These are phyloP conservation scores for Odiellus spinosus DNA, from an alignment of 2,888 invertebrate genomes.

Conservation along the genomic window DNA sequence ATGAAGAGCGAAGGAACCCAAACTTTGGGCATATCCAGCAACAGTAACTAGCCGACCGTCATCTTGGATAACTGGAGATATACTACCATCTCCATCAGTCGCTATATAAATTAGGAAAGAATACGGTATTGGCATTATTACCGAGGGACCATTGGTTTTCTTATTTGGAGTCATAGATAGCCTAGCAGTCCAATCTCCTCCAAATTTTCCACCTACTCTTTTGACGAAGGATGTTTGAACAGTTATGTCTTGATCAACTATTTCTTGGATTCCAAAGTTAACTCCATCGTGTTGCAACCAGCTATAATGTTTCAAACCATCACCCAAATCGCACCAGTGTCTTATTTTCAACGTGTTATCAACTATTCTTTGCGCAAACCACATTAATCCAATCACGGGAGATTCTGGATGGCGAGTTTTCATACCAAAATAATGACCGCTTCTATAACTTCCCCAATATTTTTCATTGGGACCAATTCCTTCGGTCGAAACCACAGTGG, in stretches of 20 bases:
- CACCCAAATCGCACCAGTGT: constrained; percentile 84
- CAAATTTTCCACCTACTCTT: constrained; percentile 55
- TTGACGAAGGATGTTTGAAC: constrained; percentile 79
- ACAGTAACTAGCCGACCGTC: constrained; percentile 38
- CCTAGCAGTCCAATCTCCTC: constrained; percentile 86
- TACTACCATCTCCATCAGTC: constrained; percentile 40
- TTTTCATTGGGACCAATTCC: constrained; percentile 55
- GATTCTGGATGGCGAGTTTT: constrained; percentile 78
- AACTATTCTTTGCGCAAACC: constrained; percentile 53
- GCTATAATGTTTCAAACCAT: constrained; percentile 59
- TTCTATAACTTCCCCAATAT: constrained; percentile 87
- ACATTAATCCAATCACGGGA: constrained; percentile 85
- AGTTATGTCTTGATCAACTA: constrained; percentile 58
- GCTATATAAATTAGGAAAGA: constrained; percentile 67
- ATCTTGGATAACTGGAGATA: constrained; percentile 23
- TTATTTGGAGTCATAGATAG: constrained; percentile 42
- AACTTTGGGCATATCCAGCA: constrained; percentile 56
- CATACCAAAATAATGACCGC: constrained; percentile 73
- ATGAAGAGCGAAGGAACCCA: constrained; percentile 45
- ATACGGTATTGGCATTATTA: constrained; percentile 28
- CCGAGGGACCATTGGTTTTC: not conserved
- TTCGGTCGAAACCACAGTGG: constrained; percentile 53
- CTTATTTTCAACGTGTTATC: constrained; percentile 29
- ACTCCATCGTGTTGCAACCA: constrained; percentile 89
- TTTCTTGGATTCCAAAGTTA: constrained; percentile 77